Evolutionary conservation across 2,797 vertebrate species (phyloP), one percentile per base, ranked within the genome.

Genomic region (Octomys mimax): DNA sequence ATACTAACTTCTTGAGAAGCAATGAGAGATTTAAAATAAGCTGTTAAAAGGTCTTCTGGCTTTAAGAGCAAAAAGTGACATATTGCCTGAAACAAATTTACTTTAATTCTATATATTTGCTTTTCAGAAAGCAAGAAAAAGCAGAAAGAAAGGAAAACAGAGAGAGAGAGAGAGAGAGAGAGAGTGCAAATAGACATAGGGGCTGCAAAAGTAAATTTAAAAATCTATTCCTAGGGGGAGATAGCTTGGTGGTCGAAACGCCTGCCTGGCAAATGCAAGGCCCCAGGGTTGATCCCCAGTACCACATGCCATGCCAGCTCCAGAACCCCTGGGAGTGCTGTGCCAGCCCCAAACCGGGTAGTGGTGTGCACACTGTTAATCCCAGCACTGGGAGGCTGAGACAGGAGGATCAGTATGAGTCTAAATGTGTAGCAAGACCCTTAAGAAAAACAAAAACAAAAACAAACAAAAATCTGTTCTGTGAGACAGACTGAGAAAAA

Each of bases 21-120:
- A 96, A 93, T 46, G 83, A 73, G 89, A 96, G 89, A 92, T 87
- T 96, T 96, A 80, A 91, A 92, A 86, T 92, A 92, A 96, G 86
- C 42, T 73, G 86, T 94, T 92, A 78, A 92, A 94, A 94, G 70
- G 57, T 96, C 93, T 92, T 61, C 49, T 89, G 80, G 91, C 66
- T 95, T 86, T 87, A 82, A 95, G 33, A 95, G 54, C 49, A 94
- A 92, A 70, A 84, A 95, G 59, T 81, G 42, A 91, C 75, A 24
- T 39, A 85, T 87, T 62, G 64, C 7, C 6, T 24, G 46, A 86
- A 86, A 68, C 28, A 85, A 94, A 68, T 22, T 36, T 26, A 59
- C 57, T 70, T 78, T 88, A 87, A 54, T 54, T 79, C 46, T 42
- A 46, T 46, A 68, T n/a, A 57, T 89, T 93, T 80, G 52, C 52